These are phyloP conservation scores for Bombylius major DNA, from an alignment of 2,888 invertebrate genomes.

Conservation along the genomic window DNA sequence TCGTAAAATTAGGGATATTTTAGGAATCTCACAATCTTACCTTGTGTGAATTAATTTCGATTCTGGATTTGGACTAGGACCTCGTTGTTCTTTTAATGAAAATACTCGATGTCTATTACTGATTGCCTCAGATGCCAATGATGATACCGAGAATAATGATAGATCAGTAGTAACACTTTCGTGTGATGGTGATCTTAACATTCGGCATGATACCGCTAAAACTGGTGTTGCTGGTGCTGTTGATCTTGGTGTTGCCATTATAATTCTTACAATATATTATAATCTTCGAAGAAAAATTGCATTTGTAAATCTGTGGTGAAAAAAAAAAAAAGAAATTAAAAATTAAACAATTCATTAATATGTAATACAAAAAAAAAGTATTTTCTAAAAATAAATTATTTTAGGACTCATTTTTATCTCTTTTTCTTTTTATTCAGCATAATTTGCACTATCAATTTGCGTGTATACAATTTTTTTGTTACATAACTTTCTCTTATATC, in stretches of 20 bases:
- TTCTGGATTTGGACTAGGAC: slow-evolving; percentile 63
- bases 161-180: slow-evolving; percentile 75
- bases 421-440: too few species aligned
- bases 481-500: too few species aligned
- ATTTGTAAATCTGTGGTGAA: neutral
- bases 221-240: slow-evolving; percentile 17
- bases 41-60: slow-evolving; percentile 28
- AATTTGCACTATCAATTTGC: too few species aligned
- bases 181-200: slow-evolving; percentile 65
- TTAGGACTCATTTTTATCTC: too few species aligned
- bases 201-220: slow-evolving; percentile 45
- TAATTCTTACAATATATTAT: neutral
- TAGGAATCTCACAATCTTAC: slow-evolving; percentile 1
- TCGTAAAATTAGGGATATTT: neutral
- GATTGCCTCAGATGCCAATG: slow-evolving; percentile 45
- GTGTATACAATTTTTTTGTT: too few species aligned
- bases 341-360: too few species aligned
- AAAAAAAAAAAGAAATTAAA: too few species aligned
- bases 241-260: slow-evolving; percentile 17
- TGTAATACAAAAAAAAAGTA: too few species aligned
- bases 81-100: slow-evolving; percentile 42
- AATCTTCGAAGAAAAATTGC: neutral
- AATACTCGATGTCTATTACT: slow-evolving; percentile 34
- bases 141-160: slow-evolving; percentile 64
- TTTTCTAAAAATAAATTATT: too few species aligned